phyloP scores from a whole-genome alignment of 2,888 invertebrate species.

The Pachliopta kotzebuea region DNA sequence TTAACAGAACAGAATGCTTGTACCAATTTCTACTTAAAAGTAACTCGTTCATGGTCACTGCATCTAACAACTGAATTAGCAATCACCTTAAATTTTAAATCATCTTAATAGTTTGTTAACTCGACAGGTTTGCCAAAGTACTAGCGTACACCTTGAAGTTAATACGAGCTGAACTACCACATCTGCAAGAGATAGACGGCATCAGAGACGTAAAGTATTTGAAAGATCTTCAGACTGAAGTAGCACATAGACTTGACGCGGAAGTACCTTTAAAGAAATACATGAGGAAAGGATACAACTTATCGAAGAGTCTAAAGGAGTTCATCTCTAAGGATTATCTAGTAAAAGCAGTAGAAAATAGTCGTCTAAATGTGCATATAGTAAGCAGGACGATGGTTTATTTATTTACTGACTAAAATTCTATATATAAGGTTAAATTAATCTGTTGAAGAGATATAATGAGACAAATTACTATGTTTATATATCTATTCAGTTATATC shows the following conservation, averaged over 20 bases:
- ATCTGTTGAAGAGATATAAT: too few species aligned
- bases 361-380: conserved; percentile 51
- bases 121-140: conserved; percentile 52
- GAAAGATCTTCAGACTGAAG: conserved; percentile 43
- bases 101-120: too few species aligned
- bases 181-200: conserved; percentile 59
- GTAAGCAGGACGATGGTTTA: conserved; percentile 42
- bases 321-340: conserved; percentile 38
- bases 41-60: too few species aligned
- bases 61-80: too few species aligned
- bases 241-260: conserved; percentile 55
- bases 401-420: too few species aligned
- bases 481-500: too few species aligned
- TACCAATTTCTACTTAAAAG: too few species aligned
- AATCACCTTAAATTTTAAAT: too few species aligned
- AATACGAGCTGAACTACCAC: conserved; percentile 55
- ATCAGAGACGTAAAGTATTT: conserved; percentile 51
- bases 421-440: too few species aligned
- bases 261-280: conserved; percentile 45
- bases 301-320: conserved; percentile 37
- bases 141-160: conserved; percentile 51
- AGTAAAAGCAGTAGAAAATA: conserved; percentile 42
- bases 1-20: too few species aligned
- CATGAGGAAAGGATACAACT: conserved; percentile 35
- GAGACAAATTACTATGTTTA: too few species aligned